phyloP scores from a whole-genome alignment of 2,113 vertebrate genomes.

The Petroica traversi region DNA sequence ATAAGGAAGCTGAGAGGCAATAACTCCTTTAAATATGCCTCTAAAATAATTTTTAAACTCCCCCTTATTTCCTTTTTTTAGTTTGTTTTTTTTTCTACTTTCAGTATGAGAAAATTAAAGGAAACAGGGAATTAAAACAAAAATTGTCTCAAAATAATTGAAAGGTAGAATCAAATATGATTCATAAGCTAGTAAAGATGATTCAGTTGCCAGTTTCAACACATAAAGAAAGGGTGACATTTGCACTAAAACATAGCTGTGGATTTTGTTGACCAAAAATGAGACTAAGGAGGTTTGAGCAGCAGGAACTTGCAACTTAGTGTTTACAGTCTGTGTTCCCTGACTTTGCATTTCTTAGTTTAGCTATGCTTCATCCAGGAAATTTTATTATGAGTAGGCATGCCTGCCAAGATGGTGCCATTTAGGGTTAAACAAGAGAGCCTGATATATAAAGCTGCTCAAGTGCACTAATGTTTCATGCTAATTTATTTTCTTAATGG shows the following conservation, averaged over 20 bases:
- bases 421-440: conserved; percentile 22
- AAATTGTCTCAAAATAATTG: not conserved
- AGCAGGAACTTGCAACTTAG: not conserved
- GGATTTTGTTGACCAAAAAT: conserved; percentile 1
- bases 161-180: not conserved
- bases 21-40: not conserved
- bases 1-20: not conserved
- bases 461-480: not conserved
- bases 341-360: conserved; percentile 1
- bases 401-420: not conserved
- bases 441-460: not conserved
- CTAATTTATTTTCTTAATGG: not conserved
- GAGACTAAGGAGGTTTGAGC: not conserved
- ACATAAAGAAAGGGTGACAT: not conserved
- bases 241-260: not conserved
- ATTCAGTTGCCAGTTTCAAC: not conserved
- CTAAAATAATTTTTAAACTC: too few relatives aligned
- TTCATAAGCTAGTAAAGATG: not conserved
- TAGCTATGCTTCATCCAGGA: not conserved
- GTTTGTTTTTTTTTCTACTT: not conserved
- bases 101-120: not conserved
- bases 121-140: not conserved
- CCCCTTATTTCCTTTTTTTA: not conserved
- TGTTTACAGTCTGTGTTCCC: not conserved
- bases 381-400: not conserved